A percentile compares a stretch with the other conserved stretches of the same genome.
These are phyloP conservation scores for Pomacea canaliculata DNA, from an alignment of 2,888 invertebrate species.

Conservation along the genomic window DNA sequence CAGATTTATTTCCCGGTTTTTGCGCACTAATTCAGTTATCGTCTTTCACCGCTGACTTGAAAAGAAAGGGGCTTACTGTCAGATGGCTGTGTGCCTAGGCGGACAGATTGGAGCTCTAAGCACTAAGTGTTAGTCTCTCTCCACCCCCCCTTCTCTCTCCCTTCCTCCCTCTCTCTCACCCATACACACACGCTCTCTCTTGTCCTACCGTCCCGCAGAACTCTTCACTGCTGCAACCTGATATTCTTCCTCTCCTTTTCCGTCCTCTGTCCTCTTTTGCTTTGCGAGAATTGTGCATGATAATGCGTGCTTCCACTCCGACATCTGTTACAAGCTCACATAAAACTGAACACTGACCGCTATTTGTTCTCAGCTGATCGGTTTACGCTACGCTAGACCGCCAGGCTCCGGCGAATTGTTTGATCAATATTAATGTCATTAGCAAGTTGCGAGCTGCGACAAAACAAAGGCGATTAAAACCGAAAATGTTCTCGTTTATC, in stretches of 20 bases:
- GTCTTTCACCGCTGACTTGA: not conserved
- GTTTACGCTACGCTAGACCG: conserved; percentile 19
- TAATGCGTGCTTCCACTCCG: not conserved
- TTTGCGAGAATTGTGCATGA: not conserved
- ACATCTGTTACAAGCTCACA: conserved; percentile 23
- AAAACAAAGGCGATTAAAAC: conserved; percentile 27
- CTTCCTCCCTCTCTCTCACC: too few species aligned
- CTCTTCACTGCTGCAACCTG: not conserved
- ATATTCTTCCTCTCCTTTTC: not conserved
- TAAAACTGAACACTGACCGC: conserved; percentile 18
- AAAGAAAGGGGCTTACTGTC: not conserved
- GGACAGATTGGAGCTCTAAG: not conserved
- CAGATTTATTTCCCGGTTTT: not conserved
- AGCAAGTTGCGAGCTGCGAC: conserved; percentile 12
- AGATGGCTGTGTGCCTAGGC: not conserved
- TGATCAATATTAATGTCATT: conserved; percentile 29
- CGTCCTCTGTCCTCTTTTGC: not conserved
- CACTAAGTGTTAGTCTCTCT: not conserved
- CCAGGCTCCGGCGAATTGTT: conserved; percentile 21
- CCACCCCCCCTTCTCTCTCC: too few species aligned
- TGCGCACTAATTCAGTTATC: not conserved
- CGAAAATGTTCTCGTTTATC: not conserved
- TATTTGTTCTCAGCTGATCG: conserved; percentile 24
- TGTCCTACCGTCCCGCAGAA: too few species aligned
- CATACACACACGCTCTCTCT: too few species aligned